Base-by-base conservation (phyloP, 2,888 invertebrate species). In the Eugnorisma glareosa region DNA sequence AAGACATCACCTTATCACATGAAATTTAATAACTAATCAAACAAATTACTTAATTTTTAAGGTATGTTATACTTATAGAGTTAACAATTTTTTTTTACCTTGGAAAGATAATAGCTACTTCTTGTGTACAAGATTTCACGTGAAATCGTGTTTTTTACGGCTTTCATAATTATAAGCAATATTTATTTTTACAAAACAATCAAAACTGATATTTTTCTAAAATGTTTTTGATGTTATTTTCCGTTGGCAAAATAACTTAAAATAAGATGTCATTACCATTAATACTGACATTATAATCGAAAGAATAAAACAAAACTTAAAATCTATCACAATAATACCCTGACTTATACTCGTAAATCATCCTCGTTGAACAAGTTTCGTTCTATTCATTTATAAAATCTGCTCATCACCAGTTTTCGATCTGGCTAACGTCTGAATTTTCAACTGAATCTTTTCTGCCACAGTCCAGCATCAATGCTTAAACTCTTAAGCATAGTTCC, bases 1-100 rank as follows among this genome's bases (percentile, higher is more conserved):
- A 61, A 75, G 63, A 73, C 71, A 72, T 57, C 51, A 37, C 37
- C 61, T 24, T 86, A 83, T 79, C 73, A 71, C 67, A 69, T 43
- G 61, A 75, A 83, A 73, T n/a, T n/a, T n/a, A n/a, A n/a, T 67
- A 69, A 69, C 18, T 75, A 57, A 28, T 35, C 74, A 83, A 79
- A 86, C 79, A 74, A 72, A 51, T 73, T 84, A 79, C 66, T 79
- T 75, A 59, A 83, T 83, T 79, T 80, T 79, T 69, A 73, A 75
- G 69, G 40, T 15, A 74, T 40, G 37, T 64, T 63, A 35, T n/a
- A n/a, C n/a, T n/a, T n/a, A 43, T 1, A 35, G n/a, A 48, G 61
- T 45, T 45, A 31, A 69, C n/a, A 70, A 43, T 71, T 37, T 45
- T 18, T 64, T 70, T 78, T 82, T n/a, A 72, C 74, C 79, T 74